These are phyloP conservation scores for Galeopterus variegatus DNA, from an alignment of 2,113 vertebrate species.

Conservation along the genomic window DNA sequence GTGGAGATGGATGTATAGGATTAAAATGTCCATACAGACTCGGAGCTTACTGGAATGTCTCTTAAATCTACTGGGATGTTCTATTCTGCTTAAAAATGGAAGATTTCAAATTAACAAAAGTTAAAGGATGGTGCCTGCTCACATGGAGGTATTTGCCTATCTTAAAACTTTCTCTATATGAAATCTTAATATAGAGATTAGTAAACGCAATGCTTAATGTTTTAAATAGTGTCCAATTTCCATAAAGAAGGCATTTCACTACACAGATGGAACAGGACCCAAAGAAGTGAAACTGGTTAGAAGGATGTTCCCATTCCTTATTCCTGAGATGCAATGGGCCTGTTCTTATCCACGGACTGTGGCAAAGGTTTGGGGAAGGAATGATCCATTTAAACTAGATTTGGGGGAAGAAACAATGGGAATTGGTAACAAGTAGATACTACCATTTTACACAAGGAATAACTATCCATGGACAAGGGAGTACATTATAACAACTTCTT, in stretches of 20 bases:
- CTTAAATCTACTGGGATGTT: background rate
- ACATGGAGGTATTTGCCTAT: background rate
- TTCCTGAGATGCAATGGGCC: background rate
- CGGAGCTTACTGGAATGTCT: background rate
- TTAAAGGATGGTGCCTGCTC: background rate
- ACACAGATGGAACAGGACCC: background rate
- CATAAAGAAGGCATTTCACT: background rate
- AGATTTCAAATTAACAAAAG: conserved; percentile 50
- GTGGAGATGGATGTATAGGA: background rate
- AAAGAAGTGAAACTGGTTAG: background rate
- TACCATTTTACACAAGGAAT: background rate
- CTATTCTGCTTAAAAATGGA: conserved; percentile 41
- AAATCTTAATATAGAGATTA: conserved; percentile 33
- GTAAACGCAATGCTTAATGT: background rate
- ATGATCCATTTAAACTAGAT: background rate
- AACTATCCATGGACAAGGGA: background rate
- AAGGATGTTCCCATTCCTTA: background rate
- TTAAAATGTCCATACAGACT: conserved; percentile 6
- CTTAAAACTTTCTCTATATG: conserved; percentile 16
- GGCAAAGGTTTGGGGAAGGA: background rate
- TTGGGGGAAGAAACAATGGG: background rate
- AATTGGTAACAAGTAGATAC: background rate
- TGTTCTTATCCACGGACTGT: background rate
- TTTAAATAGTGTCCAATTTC: background rate
- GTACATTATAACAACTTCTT: background rate